Conservation (phyloP, 2,888 invertebrate species). For the Chirona hameri region DNA sequence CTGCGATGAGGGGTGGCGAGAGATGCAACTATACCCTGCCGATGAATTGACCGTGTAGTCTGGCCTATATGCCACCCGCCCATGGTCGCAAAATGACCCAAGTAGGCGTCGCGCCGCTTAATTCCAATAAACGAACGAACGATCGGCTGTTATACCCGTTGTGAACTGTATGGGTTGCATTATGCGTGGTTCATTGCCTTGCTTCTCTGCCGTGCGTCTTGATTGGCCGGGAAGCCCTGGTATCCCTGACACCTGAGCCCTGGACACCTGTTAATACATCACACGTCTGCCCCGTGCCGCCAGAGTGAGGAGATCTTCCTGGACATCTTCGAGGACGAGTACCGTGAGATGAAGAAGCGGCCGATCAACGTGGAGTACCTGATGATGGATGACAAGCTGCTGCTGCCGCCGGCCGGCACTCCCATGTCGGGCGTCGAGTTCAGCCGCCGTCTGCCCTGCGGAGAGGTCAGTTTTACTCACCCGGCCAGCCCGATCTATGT, state of each 20-base stretch:
- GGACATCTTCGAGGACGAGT: slow-evolving; percentile 98
- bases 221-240: no score
- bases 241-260: no score
- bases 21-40: background rate
- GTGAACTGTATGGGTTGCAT: no score
- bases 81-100: no score
- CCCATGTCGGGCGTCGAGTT: slow-evolving; percentile 95
- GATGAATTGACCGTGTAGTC: no score
- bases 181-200: no score
- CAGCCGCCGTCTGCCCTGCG: slow-evolving; percentile 88
- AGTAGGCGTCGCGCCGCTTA: no score
- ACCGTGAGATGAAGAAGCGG: slow-evolving; percentile 83
- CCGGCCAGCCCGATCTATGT: background rate
- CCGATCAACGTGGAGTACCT: slow-evolving; percentile 88
- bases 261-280: no score
- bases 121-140: no score
- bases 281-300: slow-evolving; percentile 38
- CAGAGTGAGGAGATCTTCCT: slow-evolving; percentile 94
- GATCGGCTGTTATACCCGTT: no score
- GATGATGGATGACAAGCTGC: slow-evolving; percentile 92
- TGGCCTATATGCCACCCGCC: no score
- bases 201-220: no score
- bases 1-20: background rate
- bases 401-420: slow-evolving; percentile 91
- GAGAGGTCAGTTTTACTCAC: slow-evolving; percentile 77